Conservation (phyloP, 2,797 vertebrate species). For the Alosa sapidissima region DNA sequence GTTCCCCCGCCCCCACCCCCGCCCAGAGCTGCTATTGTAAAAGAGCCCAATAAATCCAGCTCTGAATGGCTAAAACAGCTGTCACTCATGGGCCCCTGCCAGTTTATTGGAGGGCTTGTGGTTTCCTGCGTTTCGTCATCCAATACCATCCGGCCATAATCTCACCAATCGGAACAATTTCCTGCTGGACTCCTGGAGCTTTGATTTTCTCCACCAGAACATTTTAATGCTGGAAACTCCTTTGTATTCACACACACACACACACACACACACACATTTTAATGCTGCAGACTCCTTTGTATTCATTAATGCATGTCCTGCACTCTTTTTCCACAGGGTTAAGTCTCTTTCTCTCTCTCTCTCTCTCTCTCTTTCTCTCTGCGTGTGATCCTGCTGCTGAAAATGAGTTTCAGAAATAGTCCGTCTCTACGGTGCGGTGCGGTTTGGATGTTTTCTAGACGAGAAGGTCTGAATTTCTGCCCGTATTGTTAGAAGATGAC, state of each 20-base stretch:
- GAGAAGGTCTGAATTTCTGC: constrained; percentile 27
- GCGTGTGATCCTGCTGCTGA: background rate
- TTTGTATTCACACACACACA: background rate
- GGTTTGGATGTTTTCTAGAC: background rate
- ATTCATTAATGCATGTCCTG: background rate
- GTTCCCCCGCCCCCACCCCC: constrained; percentile 32
- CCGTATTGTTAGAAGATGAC: constrained; percentile 12
- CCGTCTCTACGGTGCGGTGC: background rate
- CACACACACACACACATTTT: background rate
- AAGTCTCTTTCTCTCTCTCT: background rate
- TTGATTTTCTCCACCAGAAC: constrained; percentile 21
- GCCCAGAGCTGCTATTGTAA: constrained; percentile 56
- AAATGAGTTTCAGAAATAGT: background rate
- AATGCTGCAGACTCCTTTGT: background rate
- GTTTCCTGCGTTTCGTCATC: constrained; percentile 70
- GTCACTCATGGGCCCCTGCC: constrained; percentile 67
- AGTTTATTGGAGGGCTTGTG: constrained; percentile 67
- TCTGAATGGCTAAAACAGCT: constrained; percentile 67
- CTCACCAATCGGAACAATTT: constrained; percentile 65
- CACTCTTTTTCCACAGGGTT: no score
- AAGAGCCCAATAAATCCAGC: constrained; percentile 56
- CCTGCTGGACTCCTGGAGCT: constrained; percentile 58
- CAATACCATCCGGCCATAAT: constrained; percentile 61
- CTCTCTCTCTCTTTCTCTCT: background rate
- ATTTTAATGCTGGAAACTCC: background rate